A percentile compares a stretch with the other conserved stretches of the same genome.
Evolutionary conservation across 2,797 vertebrate genomes (phyloP).

Genomic region (Aplochiton taeniatus): DNA sequence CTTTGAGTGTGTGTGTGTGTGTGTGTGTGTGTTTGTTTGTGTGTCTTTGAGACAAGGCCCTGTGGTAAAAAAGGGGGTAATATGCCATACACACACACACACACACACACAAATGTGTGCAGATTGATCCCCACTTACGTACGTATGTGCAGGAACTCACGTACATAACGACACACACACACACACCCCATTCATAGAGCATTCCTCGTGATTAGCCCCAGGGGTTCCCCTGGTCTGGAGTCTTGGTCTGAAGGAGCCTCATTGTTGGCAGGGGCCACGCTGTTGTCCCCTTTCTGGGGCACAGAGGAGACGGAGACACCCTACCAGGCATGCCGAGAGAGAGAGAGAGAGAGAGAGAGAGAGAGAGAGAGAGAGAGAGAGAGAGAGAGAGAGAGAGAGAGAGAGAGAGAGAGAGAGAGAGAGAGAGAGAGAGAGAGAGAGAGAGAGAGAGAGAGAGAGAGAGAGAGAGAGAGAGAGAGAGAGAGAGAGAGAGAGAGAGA

Average conservation of each 20-base stretch:
- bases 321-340: slow-evolving; percentile 35
- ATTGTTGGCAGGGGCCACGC: slow-evolving; percentile 66
- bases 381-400: background rate
- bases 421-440: background rate
- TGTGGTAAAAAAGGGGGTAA: background rate
- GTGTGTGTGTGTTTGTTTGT: slow-evolving; percentile 8
- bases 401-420: background rate
- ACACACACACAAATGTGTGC: slow-evolving; percentile 18
- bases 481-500: background rate
- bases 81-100: background rate
- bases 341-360: background rate
- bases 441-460: background rate
- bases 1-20: slow-evolving; percentile 8
- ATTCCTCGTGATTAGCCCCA: slow-evolving; percentile 68
- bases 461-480: background rate
- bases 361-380: background rate
- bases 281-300: slow-evolving; percentile 63
- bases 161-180: slow-evolving; percentile 1
- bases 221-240: slow-evolving; percentile 50
- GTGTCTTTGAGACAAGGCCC: background rate
- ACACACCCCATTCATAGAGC: slow-evolving; percentile 57
- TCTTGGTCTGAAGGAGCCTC: slow-evolving; percentile 62
- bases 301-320: slow-evolving; percentile 43
- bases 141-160: slow-evolving; percentile 3
- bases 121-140: background rate